Evolutionary conservation across 2,888 invertebrate genomes (phyloP).

Genomic region (Eupeodes luniger): DNA sequence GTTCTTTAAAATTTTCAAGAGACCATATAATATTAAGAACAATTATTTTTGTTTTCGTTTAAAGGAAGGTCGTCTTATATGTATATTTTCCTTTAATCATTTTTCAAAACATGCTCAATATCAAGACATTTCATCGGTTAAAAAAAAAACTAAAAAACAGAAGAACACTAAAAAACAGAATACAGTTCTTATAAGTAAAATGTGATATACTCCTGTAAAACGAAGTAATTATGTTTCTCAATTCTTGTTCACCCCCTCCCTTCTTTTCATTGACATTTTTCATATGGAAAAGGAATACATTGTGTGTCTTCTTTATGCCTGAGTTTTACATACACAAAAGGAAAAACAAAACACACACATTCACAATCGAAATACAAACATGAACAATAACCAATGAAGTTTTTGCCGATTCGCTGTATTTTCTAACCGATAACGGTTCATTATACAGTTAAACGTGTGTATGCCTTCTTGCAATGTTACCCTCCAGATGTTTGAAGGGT

Average conservation of each 20-base stretch:
- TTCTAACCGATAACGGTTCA: slow-evolving; percentile 65
- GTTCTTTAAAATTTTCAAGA: too few relatives aligned
- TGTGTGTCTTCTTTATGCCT: slow-evolving; percentile 29
- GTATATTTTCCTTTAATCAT: slow-evolving; percentile 57
- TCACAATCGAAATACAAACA: slow-evolving; percentile 1
- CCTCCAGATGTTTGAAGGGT: slow-evolving; percentile 26
- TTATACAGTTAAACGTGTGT: slow-evolving; percentile 59
- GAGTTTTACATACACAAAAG: background rate
- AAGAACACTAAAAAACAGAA: background rate
- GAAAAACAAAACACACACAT: background rate
- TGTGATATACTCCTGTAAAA: slow-evolving; percentile 63
- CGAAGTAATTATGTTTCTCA: slow-evolving; percentile 68
- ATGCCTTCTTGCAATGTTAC: slow-evolving; percentile 23
- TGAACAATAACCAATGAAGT: slow-evolving; percentile 39
- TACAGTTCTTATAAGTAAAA: slow-evolving; percentile 43
- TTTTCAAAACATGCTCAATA: slow-evolving; percentile 48
- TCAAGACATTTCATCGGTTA: slow-evolving; percentile 23
- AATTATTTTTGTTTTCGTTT: background rate
- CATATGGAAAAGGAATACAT: slow-evolving; percentile 1
- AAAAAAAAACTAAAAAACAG: background rate
- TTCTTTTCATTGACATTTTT: background rate
- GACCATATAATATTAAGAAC: too few relatives aligned
- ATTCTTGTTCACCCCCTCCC: slow-evolving; percentile 39
- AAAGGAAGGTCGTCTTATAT: slow-evolving; percentile 39
- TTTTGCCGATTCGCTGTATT: slow-evolving; percentile 64